Percentiles rank a stretch among this genome's conserved stretches.
phyloP scores from a whole-genome alignment of 2,888 invertebrate genomes.

The Leistus spinibarbis region DNA sequence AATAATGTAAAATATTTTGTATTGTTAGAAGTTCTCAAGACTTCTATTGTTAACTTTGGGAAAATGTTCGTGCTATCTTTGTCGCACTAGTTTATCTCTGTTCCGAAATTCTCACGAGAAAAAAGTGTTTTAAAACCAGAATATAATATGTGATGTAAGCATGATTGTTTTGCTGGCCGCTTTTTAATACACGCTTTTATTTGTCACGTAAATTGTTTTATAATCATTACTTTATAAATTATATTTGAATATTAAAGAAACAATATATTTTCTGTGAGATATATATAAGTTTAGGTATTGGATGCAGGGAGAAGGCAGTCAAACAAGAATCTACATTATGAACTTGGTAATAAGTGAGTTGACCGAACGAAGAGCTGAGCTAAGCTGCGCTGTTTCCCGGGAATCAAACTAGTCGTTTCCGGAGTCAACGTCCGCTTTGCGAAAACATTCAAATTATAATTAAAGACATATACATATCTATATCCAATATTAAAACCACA shows the following conservation, averaged over 20 bases:
- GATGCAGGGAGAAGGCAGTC: neutral
- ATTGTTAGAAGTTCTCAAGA: conserved; percentile 20
- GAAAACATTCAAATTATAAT: conserved; percentile 5
- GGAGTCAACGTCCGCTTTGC: conserved; percentile 10
- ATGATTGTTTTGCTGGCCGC: neutral
- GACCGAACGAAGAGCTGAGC: neutral
- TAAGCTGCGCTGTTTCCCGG: neutral
- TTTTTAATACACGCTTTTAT: neutral
- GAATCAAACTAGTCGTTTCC: neutral
- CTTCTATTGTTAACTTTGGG: conserved; percentile 31
- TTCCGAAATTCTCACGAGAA: conserved; percentile 1
- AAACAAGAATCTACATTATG: neutral
- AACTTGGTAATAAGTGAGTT: neutral
- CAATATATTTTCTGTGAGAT: neutral
- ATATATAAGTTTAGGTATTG: neutral
- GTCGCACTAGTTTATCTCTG: neutral
- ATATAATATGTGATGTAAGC: neutral
- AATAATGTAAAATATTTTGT: neutral
- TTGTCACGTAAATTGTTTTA: neutral
- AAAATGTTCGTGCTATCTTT: neutral
- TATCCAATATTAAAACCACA: neutral
- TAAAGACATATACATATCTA: no score
- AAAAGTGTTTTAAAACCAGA: neutral
- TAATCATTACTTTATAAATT: neutral
- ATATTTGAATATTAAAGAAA: no score